Evolutionary conservation across 2,113 vertebrate species (phyloP), one percentile per base, ranked within the genome.

Genomic region (Vulpes vulpes): DNA sequence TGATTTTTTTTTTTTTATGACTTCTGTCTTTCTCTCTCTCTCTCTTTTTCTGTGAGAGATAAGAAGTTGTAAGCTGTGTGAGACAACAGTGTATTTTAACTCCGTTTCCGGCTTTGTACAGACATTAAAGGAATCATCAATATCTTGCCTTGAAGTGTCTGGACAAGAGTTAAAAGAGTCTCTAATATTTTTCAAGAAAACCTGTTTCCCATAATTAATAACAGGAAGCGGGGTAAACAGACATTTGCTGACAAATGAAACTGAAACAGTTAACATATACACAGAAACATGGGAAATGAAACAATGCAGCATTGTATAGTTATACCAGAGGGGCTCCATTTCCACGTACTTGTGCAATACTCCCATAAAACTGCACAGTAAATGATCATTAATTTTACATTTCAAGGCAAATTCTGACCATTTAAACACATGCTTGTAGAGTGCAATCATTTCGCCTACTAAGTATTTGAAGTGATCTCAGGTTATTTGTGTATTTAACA

Each of bases 161-260:
- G 98, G 97, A 98, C 95, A 92, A 95, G 82, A 98, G 92, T 98
- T 98, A 94, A 98, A 98, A 99, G 98, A 98, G 43, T 89, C 79
- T 98, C 95, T 96, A 94, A 51, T 96, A 91, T 92, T 95, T 96
- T 98, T 97, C 96, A 97, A 98, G 96, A 95, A 98, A 98, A 97
- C 84, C 94, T 84, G 78, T 97, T 99, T 98, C 98, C 98, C 97
- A 98, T 98, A 98, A 98, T 98, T 98, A 98, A 98, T 98, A 98
- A 98, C 98, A 98, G 98, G 98, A 99, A 99, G 93, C 74, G 0
- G 73, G 92, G 97, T 98, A 98, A 98, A 98, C 97, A 98, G 98
- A 96, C 86, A 96, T 97, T 95, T 98, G 98, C 96, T 97, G 96
- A 98, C 98, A 98, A 98, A 98, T 96, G 98, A 98, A 98, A 98